These are phyloP conservation scores for Okamejei kenojei DNA, from an alignment of 2,797 vertebrate genomes.

Conservation along the genomic window DNA sequence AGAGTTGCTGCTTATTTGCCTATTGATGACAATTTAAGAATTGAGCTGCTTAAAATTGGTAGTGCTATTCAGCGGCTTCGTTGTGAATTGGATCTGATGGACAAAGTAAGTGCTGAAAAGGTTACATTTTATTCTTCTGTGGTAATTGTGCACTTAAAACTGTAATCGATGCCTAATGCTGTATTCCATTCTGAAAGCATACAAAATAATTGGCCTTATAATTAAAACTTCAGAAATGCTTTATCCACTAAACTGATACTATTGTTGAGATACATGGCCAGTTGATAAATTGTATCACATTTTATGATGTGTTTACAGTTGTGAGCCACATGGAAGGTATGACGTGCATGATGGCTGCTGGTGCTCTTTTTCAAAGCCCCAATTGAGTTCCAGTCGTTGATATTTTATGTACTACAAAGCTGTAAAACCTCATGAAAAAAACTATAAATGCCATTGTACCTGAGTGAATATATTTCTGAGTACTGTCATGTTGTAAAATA, in stretches of 20 bases:
- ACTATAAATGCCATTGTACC: background rate
- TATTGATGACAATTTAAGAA: conserved; percentile 82
- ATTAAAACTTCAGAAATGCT: background rate
- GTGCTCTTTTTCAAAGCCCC: background rate
- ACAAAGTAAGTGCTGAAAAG: conserved; percentile 67
- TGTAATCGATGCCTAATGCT: background rate
- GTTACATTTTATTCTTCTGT: background rate
- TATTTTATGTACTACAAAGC: background rate
- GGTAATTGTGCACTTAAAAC: background rate
- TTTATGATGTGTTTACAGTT: background rate
- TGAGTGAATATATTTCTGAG: background rate
- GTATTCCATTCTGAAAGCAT: background rate
- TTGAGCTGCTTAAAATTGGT: conserved; percentile 88
- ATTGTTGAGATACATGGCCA: background rate
- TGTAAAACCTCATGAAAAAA: background rate
- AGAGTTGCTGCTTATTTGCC: conserved; percentile 94
- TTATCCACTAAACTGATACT: background rate
- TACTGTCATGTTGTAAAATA: background rate
- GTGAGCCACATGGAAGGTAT: background rate
- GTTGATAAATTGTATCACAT: background rate
- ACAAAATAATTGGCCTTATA: background rate
- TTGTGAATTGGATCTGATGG: conserved; percentile 96
- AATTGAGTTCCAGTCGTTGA: background rate
- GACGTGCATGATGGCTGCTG: background rate
- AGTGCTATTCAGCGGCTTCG: conserved; percentile 93